phyloP scores from a whole-genome alignment of 2,888 invertebrate species.

The Scaptomyza tumidula region DNA sequence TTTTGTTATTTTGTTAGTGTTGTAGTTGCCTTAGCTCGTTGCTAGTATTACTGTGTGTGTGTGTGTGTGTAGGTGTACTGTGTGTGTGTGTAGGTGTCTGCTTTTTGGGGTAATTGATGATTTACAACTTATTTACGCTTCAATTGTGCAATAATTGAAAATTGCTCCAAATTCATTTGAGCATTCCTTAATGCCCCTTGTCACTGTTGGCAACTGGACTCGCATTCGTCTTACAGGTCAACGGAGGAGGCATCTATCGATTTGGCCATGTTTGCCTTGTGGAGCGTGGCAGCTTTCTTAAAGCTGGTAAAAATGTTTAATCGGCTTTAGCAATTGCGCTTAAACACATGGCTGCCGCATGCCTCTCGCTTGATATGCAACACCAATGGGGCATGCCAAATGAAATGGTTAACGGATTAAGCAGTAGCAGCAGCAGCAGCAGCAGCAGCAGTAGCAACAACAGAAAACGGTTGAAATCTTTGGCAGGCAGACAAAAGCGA shows the following conservation, averaged over 20 bases:
- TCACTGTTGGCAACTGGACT: constrained; percentile 43
- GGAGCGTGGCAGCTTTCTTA: constrained; percentile 17
- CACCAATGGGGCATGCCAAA: constrained; percentile 67
- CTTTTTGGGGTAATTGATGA: constrained; percentile 77
- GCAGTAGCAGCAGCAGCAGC: constrained; percentile 31
- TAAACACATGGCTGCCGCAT: constrained; percentile 55
- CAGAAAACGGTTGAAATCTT: constrained; percentile 55
- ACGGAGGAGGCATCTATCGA: constrained; percentile 40
- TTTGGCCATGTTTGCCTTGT: constrained; percentile 27
- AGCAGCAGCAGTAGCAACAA: constrained; percentile 26
- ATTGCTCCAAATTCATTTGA: constrained; percentile 73
- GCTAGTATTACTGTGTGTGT: constrained; percentile 31
- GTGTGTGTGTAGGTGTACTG: constrained; percentile 32
- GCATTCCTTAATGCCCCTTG: constrained; percentile 55
- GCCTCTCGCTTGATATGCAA: constrained; percentile 46
- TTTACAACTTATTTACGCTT: constrained; percentile 82
- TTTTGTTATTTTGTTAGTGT: constrained; percentile 51
- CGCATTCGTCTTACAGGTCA: constrained; percentile 40
- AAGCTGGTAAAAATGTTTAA: constrained; percentile 38
- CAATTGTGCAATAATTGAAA: constrained; percentile 81
- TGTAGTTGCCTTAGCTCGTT: constrained; percentile 17
- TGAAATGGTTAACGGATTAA: constrained; percentile 69
- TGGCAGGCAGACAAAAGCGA: constrained; percentile 61
- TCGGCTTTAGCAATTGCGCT: constrained; percentile 53
- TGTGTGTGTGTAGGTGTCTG: constrained; percentile 42